Evolutionary conservation across 2,113 vertebrate species (phyloP), one percentile per base, ranked within the genome.

Genomic region (Sitta europaea): DNA sequence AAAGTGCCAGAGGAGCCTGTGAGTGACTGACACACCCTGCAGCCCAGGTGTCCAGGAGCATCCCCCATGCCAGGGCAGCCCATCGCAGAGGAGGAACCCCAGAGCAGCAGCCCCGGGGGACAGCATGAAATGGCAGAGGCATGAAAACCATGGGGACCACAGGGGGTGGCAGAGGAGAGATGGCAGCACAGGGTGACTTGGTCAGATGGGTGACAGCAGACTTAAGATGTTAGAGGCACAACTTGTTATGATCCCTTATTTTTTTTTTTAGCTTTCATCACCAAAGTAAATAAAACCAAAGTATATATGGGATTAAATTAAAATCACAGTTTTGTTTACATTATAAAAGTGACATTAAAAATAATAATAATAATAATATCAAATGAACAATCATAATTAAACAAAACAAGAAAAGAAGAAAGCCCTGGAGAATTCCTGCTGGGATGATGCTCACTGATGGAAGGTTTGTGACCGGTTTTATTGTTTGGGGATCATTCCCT

Each of bases 401-500:
- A 85, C 47, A 40, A 92, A 94, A 78, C 4, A 7, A 76, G 86
- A 55, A 79, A 79, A 84, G 83, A 95, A 88, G 61, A 96, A 90
- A 95, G 91, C 94, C 94, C 80, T 38, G 72, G 94, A 86, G 75
- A 84, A 88, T 85, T 92, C 88, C 97, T 94, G 90, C 90, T 90
- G 95, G 90, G 90, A 92, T 96, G 96, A 95, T 92, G 97, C 88
- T 97, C 59, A 87, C 93, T 96, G 94, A 94, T 91, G 96, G 97
- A 78, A 90, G 96, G 95, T 94, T 97, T 88, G 76, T 92, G 96
- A 90, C 78, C 2, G 40, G 79, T 72, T 97, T 97, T 97, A 99
- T 88, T 99, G 99, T 97, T 98, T 99, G 95, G 99, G 98, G 97
- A 99, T 99, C 96, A 98, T 99, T 95, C 98, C 98, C 95, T 99